Evolutionary conservation across 2,888 invertebrate genomes (phyloP).

Genomic region (Trissoscelio sp.): DNA sequence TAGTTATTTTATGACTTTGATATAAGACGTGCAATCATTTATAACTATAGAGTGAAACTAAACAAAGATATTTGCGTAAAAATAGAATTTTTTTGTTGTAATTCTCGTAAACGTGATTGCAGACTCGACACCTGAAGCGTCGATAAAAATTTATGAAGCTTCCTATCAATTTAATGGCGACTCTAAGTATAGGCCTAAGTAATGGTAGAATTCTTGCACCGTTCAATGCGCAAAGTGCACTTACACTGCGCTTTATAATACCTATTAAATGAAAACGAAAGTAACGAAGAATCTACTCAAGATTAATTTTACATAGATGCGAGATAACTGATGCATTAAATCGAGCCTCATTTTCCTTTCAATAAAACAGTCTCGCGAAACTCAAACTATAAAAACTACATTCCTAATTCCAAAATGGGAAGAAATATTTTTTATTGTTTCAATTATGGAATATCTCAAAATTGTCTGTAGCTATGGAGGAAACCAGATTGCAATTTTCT

Average conservation of each 20-base stretch:
- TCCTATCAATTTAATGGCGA: constrained; percentile 8
- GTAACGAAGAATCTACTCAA: constrained; percentile 10
- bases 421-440: too few relatives aligned
- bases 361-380: not conserved
- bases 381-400: not conserved
- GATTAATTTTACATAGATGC: constrained; percentile 10
- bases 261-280: constrained; percentile 50
- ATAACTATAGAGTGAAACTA: constrained; percentile 13
- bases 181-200: constrained; percentile 2
- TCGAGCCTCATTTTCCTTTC: constrained; percentile 5
- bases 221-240: constrained; percentile 6
- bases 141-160: constrained; percentile 30
- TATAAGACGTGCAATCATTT: constrained; percentile 10
- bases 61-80: not conserved
- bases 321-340: constrained; percentile 1
- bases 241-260: constrained; percentile 19
- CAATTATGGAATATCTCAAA: too few relatives aligned
- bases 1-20: constrained; percentile 25
- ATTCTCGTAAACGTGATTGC: not conserved
- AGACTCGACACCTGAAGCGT: not conserved
- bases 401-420: too few relatives aligned
- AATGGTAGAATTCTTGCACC: not conserved
- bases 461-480: too few relatives aligned
- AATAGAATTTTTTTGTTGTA: not conserved
- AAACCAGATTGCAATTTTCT: too few relatives aligned